These are phyloP conservation scores for Pleuronectes platessa DNA, from an alignment of 2,113 vertebrate species.

Conservation along the genomic window DNA sequence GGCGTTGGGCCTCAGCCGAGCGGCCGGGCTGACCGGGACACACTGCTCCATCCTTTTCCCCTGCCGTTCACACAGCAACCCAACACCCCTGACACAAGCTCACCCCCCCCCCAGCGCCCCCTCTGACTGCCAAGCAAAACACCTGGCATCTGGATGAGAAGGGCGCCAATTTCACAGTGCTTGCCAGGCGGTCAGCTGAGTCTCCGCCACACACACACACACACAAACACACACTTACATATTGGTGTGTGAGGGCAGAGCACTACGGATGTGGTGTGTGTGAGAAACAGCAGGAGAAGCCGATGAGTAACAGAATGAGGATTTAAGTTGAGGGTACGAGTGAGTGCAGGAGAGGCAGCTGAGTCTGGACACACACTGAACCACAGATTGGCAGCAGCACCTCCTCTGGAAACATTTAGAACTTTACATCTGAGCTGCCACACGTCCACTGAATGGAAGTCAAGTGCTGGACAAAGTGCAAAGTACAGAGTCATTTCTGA, in stretches of 20 bases:
- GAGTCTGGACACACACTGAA: neutral
- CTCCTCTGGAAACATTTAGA: slow-evolving; percentile 37
- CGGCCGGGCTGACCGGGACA: slow-evolving; percentile 56
- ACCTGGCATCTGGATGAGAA: slow-evolving; percentile 75
- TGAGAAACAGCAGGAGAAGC: slow-evolving; percentile 15
- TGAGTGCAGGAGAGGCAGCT: slow-evolving; percentile 21
- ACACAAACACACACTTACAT: neutral
- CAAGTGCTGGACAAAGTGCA: slow-evolving; percentile 29
- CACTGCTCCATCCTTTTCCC: slow-evolving; percentile 38
- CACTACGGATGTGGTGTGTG: slow-evolving; percentile 1
- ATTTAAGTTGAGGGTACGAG: slow-evolving; percentile 5
- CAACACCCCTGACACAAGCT: slow-evolving; percentile 68
- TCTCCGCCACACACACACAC: slow-evolving; percentile 46
- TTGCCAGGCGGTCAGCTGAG: slow-evolving; percentile 75
- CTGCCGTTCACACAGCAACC: slow-evolving; percentile 62
- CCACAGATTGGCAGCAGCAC: slow-evolving; percentile 2
- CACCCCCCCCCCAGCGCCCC: slow-evolving; percentile 42
- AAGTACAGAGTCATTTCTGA: too few species aligned
- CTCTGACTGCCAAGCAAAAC: slow-evolving; percentile 70
- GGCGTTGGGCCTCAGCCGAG: neutral
- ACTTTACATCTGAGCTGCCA: slow-evolving; percentile 5
- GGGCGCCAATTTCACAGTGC: slow-evolving; percentile 65
- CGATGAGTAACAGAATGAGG: slow-evolving; percentile 18
- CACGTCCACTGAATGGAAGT: slow-evolving; percentile 11
- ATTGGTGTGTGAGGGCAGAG: neutral